Percentiles rank a stretch among this genome's conserved stretches.
phyloP scores from a whole-genome alignment of 2,113 vertebrate species.

The Silurus asotus region DNA sequence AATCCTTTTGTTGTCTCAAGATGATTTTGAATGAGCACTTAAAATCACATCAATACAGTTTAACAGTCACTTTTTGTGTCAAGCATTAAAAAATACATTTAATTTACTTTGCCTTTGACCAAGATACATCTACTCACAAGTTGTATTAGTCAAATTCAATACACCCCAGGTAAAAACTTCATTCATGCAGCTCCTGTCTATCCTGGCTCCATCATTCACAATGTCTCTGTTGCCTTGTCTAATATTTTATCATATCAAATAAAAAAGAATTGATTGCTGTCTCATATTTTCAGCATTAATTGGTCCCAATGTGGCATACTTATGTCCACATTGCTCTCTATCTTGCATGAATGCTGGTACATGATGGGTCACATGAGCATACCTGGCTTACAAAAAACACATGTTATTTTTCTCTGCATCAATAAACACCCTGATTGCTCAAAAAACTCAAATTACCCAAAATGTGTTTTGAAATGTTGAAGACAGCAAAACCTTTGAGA shows the following conservation, averaged over 20 bases:
- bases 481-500: background rate
- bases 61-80: background rate
- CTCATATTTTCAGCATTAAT: constrained; percentile 51
- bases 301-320: constrained; percentile 47
- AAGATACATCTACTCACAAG: constrained; percentile 15
- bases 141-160: constrained; percentile 9
- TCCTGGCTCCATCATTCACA: constrained; percentile 34
- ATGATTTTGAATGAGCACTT: background rate
- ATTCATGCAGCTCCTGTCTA: constrained; percentile 11
- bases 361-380: background rate
- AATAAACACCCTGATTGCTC: constrained; percentile 14
- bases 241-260: constrained; percentile 38
- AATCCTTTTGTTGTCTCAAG: background rate
- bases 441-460: background rate
- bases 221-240: constrained; percentile 13
- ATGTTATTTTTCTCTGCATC: constrained; percentile 25
- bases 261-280: constrained; percentile 39
- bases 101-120: constrained; percentile 21
- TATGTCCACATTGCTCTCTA: constrained; percentile 10
- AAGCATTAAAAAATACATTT: background rate
- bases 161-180: background rate
- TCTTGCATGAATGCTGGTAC: background rate
- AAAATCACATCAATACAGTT: background rate
- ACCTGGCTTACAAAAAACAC: constrained; percentile 28
- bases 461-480: background rate